phyloP scores from a whole-genome alignment of 2,888 invertebrate species.

The Acanthopleura granulata region DNA sequence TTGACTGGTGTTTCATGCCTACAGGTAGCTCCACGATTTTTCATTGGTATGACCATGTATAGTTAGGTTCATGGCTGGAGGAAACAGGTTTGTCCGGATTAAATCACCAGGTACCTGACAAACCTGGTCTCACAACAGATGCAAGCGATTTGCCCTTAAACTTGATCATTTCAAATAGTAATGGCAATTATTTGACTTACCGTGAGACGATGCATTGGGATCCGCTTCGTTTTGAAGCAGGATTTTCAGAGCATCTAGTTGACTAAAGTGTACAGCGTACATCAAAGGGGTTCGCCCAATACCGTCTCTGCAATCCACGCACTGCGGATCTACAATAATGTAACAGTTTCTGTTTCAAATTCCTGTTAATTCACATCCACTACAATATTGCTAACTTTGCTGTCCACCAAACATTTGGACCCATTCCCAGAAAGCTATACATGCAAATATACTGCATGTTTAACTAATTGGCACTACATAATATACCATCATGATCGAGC shows the following conservation, averaged over 20 bases:
- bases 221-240: conserved; percentile 61
- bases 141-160: too few species aligned
- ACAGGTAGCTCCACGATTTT: background rate
- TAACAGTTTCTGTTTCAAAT: too few species aligned
- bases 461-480: too few species aligned
- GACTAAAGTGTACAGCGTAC: conserved; percentile 65
- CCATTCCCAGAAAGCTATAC: too few species aligned
- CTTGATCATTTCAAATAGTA: too few species aligned
- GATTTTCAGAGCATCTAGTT: conserved; percentile 57
- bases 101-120: too few species aligned
- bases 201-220: conserved; percentile 60
- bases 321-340: conserved; percentile 16
- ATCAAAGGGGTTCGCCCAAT: conserved; percentile 63
- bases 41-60: background rate
- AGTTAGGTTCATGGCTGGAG: background rate
- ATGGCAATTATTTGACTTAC: conserved; percentile 40
- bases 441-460: too few species aligned
- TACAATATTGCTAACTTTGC: too few species aligned
- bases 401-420: too few species aligned
- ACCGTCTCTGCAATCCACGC: conserved; percentile 57
- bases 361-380: too few species aligned
- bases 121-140: too few species aligned
- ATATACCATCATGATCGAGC: too few species aligned
- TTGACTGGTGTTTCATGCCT: background rate
- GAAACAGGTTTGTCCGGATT: background rate